Evolutionary conservation across 1,140 invertebrate genomes (phyloP), one percentile per base, ranked within the genome.

Genomic region (Bradysia coprophila): DNA sequence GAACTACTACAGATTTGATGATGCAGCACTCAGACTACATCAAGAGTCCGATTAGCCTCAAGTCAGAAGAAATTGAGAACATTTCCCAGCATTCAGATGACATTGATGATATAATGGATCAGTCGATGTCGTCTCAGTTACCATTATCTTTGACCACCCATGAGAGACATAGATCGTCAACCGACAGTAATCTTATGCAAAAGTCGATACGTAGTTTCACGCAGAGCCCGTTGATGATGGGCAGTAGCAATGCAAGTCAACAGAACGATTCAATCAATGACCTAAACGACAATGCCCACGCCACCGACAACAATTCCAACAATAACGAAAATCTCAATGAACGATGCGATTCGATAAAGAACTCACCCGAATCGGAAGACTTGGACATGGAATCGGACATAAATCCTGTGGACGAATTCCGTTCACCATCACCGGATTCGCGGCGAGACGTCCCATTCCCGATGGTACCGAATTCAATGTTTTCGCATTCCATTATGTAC

Each of bases 401-500:
- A 33, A 57, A 55, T 32, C 53, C 57, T n/a, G 36, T 60, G 43
- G 55, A 61, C 19, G 57, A 56, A 40, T 61, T 55, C 42, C 49
- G 56, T 6, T 56, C 59, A 3, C 55, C 58, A 6, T 61, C 59
- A n/a, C 58, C 58, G 0, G 49, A 50, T 2, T 15, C 31, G 13
- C 53, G 58, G 43, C 54, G 60, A 22, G 56, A 60, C 40, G 38
- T 61, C 40, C 51, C 53, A 20, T 85, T 86, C 54, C 80, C 82
- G 2, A 65, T 88, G 56, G 78, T 85, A 1, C 80, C 81, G 28
- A 84, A 83, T 54, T 77, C 78, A 1, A 82, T 87, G 76, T 86
- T 88, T 58, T 65, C 64, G 40, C 84, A 86, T 52, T 79, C 79
- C 44, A 85, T 89, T 49, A 86, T 88, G 80, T 88, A 88, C 56